Conservation (phyloP, 2,797 vertebrate species). For the Anolis apletophallus region DNA sequence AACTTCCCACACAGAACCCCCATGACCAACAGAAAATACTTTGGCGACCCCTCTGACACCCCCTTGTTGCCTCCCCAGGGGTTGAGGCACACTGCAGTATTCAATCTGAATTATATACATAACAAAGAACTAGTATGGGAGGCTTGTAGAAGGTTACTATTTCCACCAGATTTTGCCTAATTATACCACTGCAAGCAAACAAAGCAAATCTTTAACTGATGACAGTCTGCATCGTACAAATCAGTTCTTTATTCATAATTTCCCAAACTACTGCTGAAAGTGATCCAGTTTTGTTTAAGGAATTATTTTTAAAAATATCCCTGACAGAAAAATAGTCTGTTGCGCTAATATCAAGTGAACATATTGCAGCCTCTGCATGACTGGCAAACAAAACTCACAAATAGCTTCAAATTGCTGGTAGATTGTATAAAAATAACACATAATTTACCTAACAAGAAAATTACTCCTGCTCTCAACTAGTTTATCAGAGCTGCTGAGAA, state of each 20-base stretch:
- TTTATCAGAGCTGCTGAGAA: background rate
- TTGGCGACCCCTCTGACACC: no score
- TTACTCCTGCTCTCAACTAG: background rate
- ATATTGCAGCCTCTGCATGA: background rate
- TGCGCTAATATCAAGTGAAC: background rate
- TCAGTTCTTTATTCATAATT: conserved; percentile 56
- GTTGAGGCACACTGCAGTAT: no score
- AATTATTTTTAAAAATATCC: conserved; percentile 21
- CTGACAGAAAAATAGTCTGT: conserved; percentile 16
- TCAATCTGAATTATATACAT: no score
- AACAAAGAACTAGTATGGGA: no score
- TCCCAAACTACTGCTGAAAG: conserved; percentile 43
- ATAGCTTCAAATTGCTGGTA: conserved; percentile 9
- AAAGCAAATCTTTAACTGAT: background rate
- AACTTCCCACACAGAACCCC: no score
- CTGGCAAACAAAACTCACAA: background rate
- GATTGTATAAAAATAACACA: background rate
- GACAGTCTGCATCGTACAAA: conserved; percentile 46
- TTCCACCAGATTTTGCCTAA: background rate
- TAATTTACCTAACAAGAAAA: background rate
- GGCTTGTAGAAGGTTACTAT: background rate
- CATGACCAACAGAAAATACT: no score
- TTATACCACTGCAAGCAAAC: conserved; percentile 32
- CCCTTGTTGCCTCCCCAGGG: no score
- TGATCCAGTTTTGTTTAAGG: conserved; percentile 32